Evolutionary conservation across 2,888 invertebrate genomes (phyloP).

Genomic region (Trissolcus brochymenae): DNA sequence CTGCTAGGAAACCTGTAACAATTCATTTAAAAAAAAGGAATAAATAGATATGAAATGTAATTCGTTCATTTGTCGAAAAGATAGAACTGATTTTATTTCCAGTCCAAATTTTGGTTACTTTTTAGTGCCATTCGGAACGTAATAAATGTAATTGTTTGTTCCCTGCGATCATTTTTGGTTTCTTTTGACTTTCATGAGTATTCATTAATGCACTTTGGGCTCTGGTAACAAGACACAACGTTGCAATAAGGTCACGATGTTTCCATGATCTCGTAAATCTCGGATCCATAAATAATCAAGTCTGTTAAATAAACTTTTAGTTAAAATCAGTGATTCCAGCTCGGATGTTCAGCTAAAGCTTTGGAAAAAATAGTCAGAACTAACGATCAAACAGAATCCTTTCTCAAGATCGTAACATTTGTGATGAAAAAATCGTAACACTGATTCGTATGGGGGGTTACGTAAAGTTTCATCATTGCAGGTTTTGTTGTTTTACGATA

Average conservation of each 20-base stretch:
- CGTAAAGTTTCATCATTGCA: slow-evolving; percentile 9
- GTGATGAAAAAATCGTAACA: slow-evolving; percentile 25
- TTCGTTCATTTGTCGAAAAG: background rate
- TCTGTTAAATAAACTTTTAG: slow-evolving; percentile 23
- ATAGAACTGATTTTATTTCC: no score
- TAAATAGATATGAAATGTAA: background rate
- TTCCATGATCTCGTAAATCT: slow-evolving; percentile 27
- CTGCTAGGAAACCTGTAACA: slow-evolving; percentile 66
- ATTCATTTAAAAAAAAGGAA: background rate
- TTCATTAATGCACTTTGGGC: slow-evolving; percentile 14
- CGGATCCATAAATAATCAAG: slow-evolving; percentile 22
- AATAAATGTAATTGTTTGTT: slow-evolving; percentile 2
- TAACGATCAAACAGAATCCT: background rate
- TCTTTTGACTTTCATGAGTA: slow-evolving; percentile 4
- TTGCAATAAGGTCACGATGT: slow-evolving; percentile 6
- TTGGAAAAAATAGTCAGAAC: slow-evolving; percentile 9
- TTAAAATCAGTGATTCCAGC: slow-evolving; percentile 4
- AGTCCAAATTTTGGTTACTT: background rate
- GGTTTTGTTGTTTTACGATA: slow-evolving; percentile 21
- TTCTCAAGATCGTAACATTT: slow-evolving; percentile 23
- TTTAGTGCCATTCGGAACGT: background rate
- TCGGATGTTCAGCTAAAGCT: slow-evolving; percentile 7
- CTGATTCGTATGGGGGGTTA: slow-evolving; percentile 9
- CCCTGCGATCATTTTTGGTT: background rate
- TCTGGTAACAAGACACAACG: slow-evolving; percentile 15